These are phyloP conservation scores for Halcyon chelicuti DNA, from an alignment of 2,797 vertebrate genomes.

Conservation along the genomic window DNA sequence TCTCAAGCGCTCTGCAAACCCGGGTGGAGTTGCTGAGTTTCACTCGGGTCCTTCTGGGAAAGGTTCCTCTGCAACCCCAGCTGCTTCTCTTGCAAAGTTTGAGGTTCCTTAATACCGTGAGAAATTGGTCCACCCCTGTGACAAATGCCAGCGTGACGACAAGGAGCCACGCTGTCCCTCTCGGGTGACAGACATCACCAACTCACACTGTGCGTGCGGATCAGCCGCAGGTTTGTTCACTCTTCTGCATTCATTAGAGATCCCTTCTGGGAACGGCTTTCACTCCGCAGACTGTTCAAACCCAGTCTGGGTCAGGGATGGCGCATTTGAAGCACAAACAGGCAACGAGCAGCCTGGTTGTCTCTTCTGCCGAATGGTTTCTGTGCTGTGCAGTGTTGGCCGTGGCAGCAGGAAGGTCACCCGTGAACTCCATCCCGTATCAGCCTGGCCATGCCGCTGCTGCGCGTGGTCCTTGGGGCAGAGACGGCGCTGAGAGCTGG, in stretches of 20 bases:
- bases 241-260: background rate
- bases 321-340: background rate
- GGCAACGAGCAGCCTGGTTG: background rate
- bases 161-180: accelerated
- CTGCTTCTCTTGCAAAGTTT: background rate
- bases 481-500: background rate
- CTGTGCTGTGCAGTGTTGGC: accelerated
- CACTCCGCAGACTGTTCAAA: background rate
- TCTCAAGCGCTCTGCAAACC: background rate
- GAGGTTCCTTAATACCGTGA: background rate
- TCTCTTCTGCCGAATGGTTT: background rate
- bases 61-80: background rate
- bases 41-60: background rate
- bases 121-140: background rate
- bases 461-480: background rate
- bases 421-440: accelerated
- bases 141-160: background rate
- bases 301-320: background rate
- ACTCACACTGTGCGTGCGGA: accelerated
- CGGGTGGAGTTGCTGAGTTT: background rate
- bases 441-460: background rate
- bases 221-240: background rate
- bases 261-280: background rate
- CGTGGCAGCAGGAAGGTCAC: background rate
- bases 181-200: background rate